Conservation (phyloP, 30 jellyfish, hydroid and myxozoan species). For the Cassiopea xamachana region DNA sequence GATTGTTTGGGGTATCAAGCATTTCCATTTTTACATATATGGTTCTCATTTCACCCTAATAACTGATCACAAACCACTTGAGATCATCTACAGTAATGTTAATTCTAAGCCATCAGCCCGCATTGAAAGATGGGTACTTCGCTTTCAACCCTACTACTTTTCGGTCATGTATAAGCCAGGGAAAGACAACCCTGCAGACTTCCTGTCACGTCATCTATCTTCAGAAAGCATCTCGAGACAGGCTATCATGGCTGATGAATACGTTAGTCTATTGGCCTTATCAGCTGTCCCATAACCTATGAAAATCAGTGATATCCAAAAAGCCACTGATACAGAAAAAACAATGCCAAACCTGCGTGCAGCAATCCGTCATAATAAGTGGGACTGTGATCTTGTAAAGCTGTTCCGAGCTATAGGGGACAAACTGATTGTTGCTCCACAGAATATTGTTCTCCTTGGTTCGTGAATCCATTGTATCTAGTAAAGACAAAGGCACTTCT, state of each 20-base stretch:
- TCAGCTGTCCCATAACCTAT: slow-evolving; percentile 4
- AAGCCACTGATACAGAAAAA: slow-evolving; percentile 2
- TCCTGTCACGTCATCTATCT: slow-evolving; percentile 33
- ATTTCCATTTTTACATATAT: slow-evolving; percentile 8
- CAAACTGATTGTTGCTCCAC: slow-evolving; percentile 23
- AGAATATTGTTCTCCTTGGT: slow-evolving; percentile 45
- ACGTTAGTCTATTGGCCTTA: slow-evolving; percentile 12
- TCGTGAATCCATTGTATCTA: slow-evolving; percentile 27
- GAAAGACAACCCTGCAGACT: slow-evolving; percentile 52
- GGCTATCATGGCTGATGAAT: slow-evolving; percentile 12
- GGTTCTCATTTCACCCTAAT: slow-evolving; percentile 26
- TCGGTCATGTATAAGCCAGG: slow-evolving; percentile 20
- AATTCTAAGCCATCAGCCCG: slow-evolving; percentile 5
- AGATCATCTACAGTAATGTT: not conserved
- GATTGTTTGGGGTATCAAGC: slow-evolving; percentile 49
- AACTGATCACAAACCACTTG: slow-evolving; percentile 12
- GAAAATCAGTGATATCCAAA: not conserved
- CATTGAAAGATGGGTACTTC: slow-evolving; percentile 4
- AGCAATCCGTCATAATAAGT: slow-evolving; percentile 3
- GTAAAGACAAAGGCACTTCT: slow-evolving; percentile 60
- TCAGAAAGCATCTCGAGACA: not conserved
- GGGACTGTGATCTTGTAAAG: slow-evolving; percentile 37
- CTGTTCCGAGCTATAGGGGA: slow-evolving; percentile 27
- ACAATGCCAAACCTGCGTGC: slow-evolving; percentile 1
- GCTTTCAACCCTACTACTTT: slow-evolving; percentile 7